Base-by-base conservation (phyloP, 2,113 vertebrate species). In the Rynchops niger region DNA sequence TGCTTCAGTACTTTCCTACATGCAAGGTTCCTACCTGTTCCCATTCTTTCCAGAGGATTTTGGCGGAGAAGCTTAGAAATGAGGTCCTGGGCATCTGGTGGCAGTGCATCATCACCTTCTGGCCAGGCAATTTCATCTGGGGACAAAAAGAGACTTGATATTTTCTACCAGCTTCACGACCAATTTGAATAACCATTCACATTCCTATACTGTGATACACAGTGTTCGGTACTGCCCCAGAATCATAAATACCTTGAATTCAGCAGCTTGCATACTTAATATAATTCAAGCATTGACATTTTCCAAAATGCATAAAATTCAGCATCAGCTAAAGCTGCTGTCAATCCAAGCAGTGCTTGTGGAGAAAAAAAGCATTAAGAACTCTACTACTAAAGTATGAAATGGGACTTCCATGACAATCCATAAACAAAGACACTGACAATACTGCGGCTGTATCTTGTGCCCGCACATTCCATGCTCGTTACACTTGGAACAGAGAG, bases 121-220 rank as follows among this genome's bases (percentile, higher is more conserved):
- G 99, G 99, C 99, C 99, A 99, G 30, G 99, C 98, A 95, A 99
- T 99, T 97, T 99, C 99, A 98, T 99, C 99, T 99, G 89, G 50
- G 86, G 96, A 95, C 59, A 95, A 80, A 94, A 65, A 91, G 38
- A 94, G n/a, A 67, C 55, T 86, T 94, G 82, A 94, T 63, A 62
- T 95, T 95, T 95, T 63, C 74, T 53, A 82, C 61, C 73, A 88
- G 62, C 49, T 87, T 89, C 81, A 42, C 0, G 7, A 62, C 30
- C 89, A 56, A 91, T 81, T 26, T 79, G 55, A 94, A 95, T 90
- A 86, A 82, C 89, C 65, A 96, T 59, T 94, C 66, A 84, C 62
- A 80, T 70, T 87, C 71, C 86, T 86, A 9, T 15, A 85, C 78
- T 29, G 34, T 58, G 50, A 82, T 80, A 43, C 23, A 14, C 69